Evolutionary conservation across 2,113 vertebrate species (phyloP).

Genomic region (Cottus gobio): DNA sequence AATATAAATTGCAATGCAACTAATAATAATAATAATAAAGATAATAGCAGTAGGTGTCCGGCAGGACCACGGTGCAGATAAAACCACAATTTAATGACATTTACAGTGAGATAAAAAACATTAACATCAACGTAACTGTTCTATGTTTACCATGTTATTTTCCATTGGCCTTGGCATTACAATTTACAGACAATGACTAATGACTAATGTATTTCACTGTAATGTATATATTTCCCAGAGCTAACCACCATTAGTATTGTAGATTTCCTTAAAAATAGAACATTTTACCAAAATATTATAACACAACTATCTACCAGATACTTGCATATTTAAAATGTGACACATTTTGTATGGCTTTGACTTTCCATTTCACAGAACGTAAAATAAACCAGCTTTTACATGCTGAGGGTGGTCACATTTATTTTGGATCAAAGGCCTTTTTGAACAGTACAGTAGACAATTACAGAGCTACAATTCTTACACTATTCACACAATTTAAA

Average conservation of each 20-base stretch:
- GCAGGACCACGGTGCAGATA: too few relatives aligned
- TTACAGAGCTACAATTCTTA: background rate
- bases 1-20: too few relatives aligned
- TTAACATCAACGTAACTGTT: background rate
- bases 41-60: too few relatives aligned
- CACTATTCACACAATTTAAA: conserved; percentile 1
- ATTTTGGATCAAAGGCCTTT: background rate
- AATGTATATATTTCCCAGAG: background rate
- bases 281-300: background rate
- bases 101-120: background rate
- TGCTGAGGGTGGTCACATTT: background rate
- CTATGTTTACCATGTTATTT: background rate
- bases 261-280: background rate
- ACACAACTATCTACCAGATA: background rate
- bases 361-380: background rate
- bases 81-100: background rate
- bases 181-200: background rate
- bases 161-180: background rate
- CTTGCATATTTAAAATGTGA: background rate
- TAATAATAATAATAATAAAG: too few relatives aligned
- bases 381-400: background rate
- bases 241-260: background rate
- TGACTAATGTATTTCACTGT: background rate
- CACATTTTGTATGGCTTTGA: background rate
- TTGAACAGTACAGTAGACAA: background rate